Evolutionary conservation across 2,113 vertebrate genomes (phyloP).

Genomic region (Panurus biarmicus): DNA sequence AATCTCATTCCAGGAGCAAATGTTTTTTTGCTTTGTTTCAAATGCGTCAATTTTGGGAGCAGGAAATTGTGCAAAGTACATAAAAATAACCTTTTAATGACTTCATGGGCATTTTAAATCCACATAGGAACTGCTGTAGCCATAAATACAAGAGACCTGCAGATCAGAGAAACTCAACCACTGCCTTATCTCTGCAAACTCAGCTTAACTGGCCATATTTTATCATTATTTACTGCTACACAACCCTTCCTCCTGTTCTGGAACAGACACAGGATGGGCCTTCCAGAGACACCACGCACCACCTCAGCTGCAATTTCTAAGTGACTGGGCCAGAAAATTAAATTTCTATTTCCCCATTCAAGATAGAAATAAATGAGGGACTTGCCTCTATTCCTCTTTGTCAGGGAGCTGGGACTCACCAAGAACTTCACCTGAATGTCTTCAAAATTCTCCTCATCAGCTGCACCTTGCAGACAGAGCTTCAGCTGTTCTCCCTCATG

Average conservation of each 20-base stretch:
- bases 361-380: neutral
- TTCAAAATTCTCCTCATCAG: neutral
- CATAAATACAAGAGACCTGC: neutral
- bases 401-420: neutral
- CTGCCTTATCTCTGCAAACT: neutral
- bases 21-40: neutral
- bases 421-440: neutral
- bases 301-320: neutral
- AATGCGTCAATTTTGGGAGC: neutral
- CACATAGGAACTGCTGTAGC: neutral
- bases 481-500: neutral
- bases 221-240: neutral
- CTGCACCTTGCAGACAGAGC: neutral
- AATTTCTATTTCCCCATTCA: neutral
- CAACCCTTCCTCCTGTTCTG: neutral
- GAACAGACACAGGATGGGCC: neutral
- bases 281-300: neutral
- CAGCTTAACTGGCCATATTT: neutral
- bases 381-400: neutral
- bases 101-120: neutral
- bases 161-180: neutral
- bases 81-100: neutral
- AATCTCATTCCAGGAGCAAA: neutral
- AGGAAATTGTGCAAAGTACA: neutral
- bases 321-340: conserved; percentile 36